Conservation (phyloP, 2,888 invertebrate species). For the Galerucella pusilla region DNA sequence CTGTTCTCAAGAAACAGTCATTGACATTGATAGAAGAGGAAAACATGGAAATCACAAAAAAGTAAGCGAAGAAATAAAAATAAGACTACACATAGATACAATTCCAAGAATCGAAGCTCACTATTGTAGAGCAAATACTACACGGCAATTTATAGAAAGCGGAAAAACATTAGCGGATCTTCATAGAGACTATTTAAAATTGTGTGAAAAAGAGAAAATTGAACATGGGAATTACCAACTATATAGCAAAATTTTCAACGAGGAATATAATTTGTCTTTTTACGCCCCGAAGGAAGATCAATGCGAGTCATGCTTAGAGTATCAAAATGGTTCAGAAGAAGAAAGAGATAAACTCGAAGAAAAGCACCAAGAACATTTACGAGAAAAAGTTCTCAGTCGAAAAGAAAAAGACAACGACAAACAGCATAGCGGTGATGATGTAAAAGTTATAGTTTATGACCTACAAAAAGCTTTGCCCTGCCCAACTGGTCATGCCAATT, state of each 20-base stretch:
- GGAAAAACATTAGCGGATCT: neutral
- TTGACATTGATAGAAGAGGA: neutral
- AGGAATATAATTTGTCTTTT: neutral
- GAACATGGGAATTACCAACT: neutral
- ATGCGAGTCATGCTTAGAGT: neutral
- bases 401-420: neutral
- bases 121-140: neutral
- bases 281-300: neutral
- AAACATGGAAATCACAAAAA: slow-evolving; percentile 1
- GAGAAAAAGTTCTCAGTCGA: neutral
- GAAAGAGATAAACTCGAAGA: neutral
- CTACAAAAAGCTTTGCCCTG: neutral
- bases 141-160: neutral
- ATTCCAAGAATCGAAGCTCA: neutral
- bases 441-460: neutral
- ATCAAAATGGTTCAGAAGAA: neutral
- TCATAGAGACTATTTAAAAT: neutral
- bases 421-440: neutral
- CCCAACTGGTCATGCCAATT: neutral
- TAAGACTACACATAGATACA: neutral
- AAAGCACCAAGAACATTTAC: neutral
- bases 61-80: neutral
- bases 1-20: neutral
- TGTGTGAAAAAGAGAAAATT: neutral
- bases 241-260: neutral